Evolutionary conservation across 2,113 vertebrate species (phyloP).

Genomic region (Oryzias curvinotus): DNA sequence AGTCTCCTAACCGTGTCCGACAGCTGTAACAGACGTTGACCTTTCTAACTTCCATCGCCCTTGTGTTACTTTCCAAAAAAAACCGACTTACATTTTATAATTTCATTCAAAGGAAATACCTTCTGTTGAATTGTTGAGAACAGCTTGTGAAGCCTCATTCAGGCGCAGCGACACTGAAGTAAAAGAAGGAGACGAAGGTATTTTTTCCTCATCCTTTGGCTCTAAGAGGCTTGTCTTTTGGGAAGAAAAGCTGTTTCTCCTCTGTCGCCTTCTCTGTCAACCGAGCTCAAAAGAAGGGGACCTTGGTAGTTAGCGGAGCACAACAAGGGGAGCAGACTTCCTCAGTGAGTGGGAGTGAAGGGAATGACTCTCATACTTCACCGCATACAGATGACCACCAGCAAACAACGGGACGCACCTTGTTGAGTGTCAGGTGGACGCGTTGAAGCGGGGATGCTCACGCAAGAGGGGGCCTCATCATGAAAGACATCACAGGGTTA

Average conservation of each 20-base stretch:
- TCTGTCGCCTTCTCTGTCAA: slow-evolving; percentile 57
- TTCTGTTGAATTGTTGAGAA: no score
- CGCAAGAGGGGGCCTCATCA: slow-evolving; percentile 48
- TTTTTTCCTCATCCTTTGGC: slow-evolving; percentile 53
- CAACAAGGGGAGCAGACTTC: slow-evolving; percentile 66
- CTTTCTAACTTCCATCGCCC: slow-evolving; percentile 24
- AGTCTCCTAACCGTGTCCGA: slow-evolving; percentile 4
- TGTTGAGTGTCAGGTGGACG: slow-evolving; percentile 52
- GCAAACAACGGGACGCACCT: slow-evolving; percentile 43
- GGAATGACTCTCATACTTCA: slow-evolving; percentile 45
- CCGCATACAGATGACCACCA: slow-evolving; percentile 42
- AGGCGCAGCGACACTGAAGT: slow-evolving; percentile 61
- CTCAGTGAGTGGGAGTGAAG: slow-evolving; percentile 45
- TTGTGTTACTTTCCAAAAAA: slow-evolving; percentile 16
- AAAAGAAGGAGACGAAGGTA: slow-evolving; percentile 48
- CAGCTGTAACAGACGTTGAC: slow-evolving; percentile 26
- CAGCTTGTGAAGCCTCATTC: not conserved
- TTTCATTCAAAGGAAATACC: no score
- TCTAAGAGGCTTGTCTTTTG: slow-evolving; percentile 56
- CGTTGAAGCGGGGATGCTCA: slow-evolving; percentile 37
- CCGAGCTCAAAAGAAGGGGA: slow-evolving; percentile 63
- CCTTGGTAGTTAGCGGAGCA: slow-evolving; percentile 56
- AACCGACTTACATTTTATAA: not conserved
- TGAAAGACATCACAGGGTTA: slow-evolving; percentile 74
- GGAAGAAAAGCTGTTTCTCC: slow-evolving; percentile 61